These are phyloP conservation scores for Ephialtes manifestator DNA, from an alignment of 2,888 invertebrate species.

Conservation along the genomic window DNA sequence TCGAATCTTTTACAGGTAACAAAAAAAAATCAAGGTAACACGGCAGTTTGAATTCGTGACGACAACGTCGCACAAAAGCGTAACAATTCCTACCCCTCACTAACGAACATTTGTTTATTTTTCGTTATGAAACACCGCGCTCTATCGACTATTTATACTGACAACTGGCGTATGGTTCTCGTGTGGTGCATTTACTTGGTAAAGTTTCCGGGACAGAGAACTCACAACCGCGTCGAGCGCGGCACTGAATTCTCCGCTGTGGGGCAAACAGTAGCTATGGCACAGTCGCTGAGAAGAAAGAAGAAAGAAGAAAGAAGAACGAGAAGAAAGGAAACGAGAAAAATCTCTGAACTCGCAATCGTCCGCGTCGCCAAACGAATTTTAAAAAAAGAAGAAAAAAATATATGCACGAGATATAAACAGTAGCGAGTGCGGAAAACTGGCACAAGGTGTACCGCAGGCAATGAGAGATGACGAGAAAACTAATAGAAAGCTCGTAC, in stretches of 20 bases:
- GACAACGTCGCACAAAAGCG: background rate
- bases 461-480: constrained; percentile 16
- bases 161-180: constrained; percentile 28
- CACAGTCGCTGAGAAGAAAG: constrained; percentile 15
- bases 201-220: constrained; percentile 31
- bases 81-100: background rate
- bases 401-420: constrained; percentile 24
- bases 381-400: background rate
- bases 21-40: background rate
- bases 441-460: background rate
- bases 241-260: constrained; percentile 21
- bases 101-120: constrained; percentile 9
- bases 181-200: constrained; percentile 9
- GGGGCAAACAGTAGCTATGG: background rate
- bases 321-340: background rate
- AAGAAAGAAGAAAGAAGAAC: constrained; percentile 13
- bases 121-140: background rate
- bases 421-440: constrained; percentile 21
- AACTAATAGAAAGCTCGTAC: background rate
- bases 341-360: constrained; percentile 43
- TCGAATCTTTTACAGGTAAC: background rate
- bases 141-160: constrained; percentile 39
- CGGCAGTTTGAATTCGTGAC: background rate
- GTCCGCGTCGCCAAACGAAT: constrained; percentile 26
- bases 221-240: constrained; percentile 24